Evolutionary conservation across 2,113 vertebrate species (phyloP).

Genomic region (Coryphaenoides rupestris): DNA sequence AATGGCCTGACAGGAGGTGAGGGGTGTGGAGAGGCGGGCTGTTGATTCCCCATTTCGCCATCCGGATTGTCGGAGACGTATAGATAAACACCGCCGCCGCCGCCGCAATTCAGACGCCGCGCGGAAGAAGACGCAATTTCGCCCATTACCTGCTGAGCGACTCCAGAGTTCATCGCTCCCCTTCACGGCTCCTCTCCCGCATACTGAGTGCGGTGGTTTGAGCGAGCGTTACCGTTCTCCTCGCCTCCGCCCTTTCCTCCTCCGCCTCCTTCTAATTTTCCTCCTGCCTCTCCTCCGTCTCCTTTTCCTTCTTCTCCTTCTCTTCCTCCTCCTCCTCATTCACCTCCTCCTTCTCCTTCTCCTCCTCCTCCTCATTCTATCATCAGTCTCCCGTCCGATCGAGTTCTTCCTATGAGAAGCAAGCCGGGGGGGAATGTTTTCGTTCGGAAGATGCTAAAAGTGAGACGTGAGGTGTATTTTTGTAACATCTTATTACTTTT

Average conservation of each 20-base stretch:
- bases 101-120: conserved; percentile 65
- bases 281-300: too few relatives aligned
- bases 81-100: conserved; percentile 69
- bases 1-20: conserved; percentile 51
- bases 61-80: conserved; percentile 61
- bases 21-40: conserved; percentile 45
- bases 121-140: conserved; percentile 62
- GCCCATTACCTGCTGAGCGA: conserved; percentile 59
- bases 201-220: conserved; percentile 45
- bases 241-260: background rate
- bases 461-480: too few relatives aligned
- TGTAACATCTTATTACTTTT: too few relatives aligned
- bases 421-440: too few relatives aligned
- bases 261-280: background rate
- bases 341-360: too few relatives aligned
- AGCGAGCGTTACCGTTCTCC: conserved; percentile 17
- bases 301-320: background rate
- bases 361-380: too few relatives aligned
- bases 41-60: conserved; percentile 67
- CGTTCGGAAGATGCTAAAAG: too few relatives aligned
- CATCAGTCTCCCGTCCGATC: too few relatives aligned
- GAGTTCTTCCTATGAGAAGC: too few relatives aligned
- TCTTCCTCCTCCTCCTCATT: too few relatives aligned
- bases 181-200: conserved; percentile 40
- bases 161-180: conserved; percentile 47